Percentiles rank a stretch among this genome's conserved stretches.
These are phyloP conservation scores for Calephelis virginiensis DNA, from an alignment of 1,140 invertebrate genomes.

Conservation along the genomic window DNA sequence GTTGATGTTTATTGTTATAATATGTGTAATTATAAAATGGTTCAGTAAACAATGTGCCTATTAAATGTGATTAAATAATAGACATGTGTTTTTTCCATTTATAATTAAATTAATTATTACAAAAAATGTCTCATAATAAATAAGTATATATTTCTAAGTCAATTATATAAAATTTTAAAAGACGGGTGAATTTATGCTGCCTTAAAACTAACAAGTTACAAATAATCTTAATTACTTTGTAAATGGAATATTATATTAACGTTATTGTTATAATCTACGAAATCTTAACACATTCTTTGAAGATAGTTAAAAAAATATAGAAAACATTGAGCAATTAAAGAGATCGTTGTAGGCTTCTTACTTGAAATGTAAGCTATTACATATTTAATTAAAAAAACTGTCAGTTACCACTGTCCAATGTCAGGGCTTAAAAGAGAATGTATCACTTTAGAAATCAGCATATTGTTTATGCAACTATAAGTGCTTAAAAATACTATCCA, in stretches of 20 bases:
- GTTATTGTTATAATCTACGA: constrained; percentile 17
- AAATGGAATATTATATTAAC: constrained; percentile 72
- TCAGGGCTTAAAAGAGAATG: too few relatives aligned
- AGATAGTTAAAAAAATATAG: neutral
- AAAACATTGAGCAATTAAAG: constrained; percentile 6
- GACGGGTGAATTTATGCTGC: constrained; percentile 76
- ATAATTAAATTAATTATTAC: constrained; percentile 72
- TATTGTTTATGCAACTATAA: too few relatives aligned
- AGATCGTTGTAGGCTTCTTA: neutral
- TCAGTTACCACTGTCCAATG: too few relatives aligned
- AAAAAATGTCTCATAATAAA: constrained; percentile 74
- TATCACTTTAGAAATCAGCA: too few relatives aligned
- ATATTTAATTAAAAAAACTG: too few relatives aligned
- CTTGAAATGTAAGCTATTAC: neutral
- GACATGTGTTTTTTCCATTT: constrained; percentile 53
- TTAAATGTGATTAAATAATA: constrained; percentile 61
- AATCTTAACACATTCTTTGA: neutral
- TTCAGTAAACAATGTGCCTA: constrained; percentile 28
- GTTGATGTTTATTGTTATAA: constrained; percentile 9
- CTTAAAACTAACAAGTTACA: constrained; percentile 65
- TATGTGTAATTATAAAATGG: neutral
- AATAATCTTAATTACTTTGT: constrained; percentile 71
- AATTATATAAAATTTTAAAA: constrained; percentile 78
- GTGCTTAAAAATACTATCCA: too few relatives aligned
- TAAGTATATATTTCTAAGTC: constrained; percentile 73